phyloP scores from a whole-genome alignment of 2,797 vertebrate genomes.

The Todus mexicanus region DNA sequence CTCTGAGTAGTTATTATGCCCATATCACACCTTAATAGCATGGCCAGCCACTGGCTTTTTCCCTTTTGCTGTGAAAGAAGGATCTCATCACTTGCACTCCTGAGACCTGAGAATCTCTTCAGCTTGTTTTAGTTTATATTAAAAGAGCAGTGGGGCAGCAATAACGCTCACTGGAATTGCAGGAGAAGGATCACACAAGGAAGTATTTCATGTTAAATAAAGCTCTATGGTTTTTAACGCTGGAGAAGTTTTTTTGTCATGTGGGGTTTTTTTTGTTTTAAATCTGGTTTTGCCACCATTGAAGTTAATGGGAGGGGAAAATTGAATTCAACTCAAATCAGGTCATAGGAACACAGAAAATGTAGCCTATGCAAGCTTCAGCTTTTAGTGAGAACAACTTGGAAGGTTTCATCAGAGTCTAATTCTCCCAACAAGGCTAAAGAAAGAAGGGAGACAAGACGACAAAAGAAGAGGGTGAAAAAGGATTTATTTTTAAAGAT shows the following conservation, averaged over 20 bases:
- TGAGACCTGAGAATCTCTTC: not conserved
- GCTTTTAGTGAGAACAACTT: not conserved
- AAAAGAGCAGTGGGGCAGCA: not conserved
- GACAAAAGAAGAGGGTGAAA: rapidly evolving
- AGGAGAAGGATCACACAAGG: not conserved
- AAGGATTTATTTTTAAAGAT: not conserved
- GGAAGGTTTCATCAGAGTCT: not conserved
- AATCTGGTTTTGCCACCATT: not conserved
- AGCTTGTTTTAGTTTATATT: not conserved
- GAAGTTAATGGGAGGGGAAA: not conserved
- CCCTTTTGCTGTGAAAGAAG: not conserved
- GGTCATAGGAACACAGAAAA: not conserved
- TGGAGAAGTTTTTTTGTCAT: not conserved
- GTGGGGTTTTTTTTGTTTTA: not conserved
- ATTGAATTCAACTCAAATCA: not conserved
- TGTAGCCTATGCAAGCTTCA: not conserved
- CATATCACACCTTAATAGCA: not conserved
- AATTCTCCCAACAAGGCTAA: not conserved
- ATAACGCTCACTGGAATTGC: not conserved
- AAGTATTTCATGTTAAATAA: not conserved
- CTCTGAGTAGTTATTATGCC: not conserved
- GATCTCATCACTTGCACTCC: not conserved
- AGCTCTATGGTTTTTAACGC: not conserved
- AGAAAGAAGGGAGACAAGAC: not conserved
- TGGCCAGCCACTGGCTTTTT: not conserved